These are phyloP conservation scores for Geophilus truncorum DNA, from an alignment of 2,888 invertebrate species.

Conservation along the genomic window DNA sequence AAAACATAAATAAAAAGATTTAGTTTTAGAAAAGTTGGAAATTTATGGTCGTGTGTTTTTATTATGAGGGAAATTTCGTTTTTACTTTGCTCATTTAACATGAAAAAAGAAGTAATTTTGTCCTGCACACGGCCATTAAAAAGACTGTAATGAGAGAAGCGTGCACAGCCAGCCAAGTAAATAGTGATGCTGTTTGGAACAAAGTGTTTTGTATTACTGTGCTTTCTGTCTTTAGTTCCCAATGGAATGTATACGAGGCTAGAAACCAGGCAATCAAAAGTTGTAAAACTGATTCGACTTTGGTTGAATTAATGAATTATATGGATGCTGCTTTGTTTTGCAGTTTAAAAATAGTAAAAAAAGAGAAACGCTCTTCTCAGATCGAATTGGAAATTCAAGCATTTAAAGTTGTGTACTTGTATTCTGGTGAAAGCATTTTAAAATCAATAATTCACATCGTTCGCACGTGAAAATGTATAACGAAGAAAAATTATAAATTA, in stretches of 20 bases:
- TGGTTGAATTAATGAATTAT: background rate
- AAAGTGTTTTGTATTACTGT: background rate
- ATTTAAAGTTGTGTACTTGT: too few relatives aligned
- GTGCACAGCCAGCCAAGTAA: background rate
- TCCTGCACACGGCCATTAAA: background rate
- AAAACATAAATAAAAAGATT: too few relatives aligned
- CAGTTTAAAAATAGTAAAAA: too few relatives aligned
- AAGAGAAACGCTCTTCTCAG: background rate
- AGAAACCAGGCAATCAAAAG: background rate
- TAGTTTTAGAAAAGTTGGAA: background rate
- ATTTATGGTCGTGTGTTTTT: background rate
- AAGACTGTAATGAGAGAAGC: constrained; percentile 1
- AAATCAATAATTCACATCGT: background rate
- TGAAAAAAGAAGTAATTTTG: background rate
- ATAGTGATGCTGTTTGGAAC: background rate
- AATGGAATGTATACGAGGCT: background rate
- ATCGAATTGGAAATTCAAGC: too few relatives aligned
- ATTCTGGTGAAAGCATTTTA: background rate
- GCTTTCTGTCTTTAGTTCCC: background rate
- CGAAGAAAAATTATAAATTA: background rate
- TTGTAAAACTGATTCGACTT: background rate
- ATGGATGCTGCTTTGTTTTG: background rate
- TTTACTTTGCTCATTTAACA: background rate
- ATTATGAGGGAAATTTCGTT: background rate
- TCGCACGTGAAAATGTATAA: too few relatives aligned